Evolutionary conservation across 2,113 vertebrate species (phyloP), one percentile per base, ranked within the genome.

Genomic region (Aramus guarauna): DNA sequence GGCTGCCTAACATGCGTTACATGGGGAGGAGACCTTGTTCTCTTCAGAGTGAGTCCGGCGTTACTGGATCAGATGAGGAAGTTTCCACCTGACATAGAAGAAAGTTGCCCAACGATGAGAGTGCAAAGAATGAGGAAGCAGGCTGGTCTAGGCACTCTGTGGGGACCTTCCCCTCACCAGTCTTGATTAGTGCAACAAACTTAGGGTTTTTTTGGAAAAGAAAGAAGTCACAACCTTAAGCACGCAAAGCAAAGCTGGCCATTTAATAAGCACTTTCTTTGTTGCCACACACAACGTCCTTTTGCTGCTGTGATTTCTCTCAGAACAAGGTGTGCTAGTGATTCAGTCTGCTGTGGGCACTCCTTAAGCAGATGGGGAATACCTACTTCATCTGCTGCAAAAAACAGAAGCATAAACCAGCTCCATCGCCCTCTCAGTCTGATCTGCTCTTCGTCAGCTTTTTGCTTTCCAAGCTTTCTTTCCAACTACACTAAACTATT

Each of bases 81-180:
- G 74, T 56, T 93, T 64, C 90, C 39, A 47, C 30, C 13, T 85
- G 69, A 36, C 63, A 34, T 6, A 48, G 45, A 47, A 71, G 30
- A 91, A 90, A 78, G 69, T 66, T 89, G 71, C 37, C 48, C 74
- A 73, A 27, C 27, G 1, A 20, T 37, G 43, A 56, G 6, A 85
- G 74, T 15, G 32, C 50, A 26, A 83, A 74, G 90, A 95, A 96
- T 37, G 74, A 95, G 95, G 85, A 94, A 90, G 41, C 26, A 43
- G 39, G 18, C 47, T 64, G 62, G 26, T 26, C 53, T 76, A 37
- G 27, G 77, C 20, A 6, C 76, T 52, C 34, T 2, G 10, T 12
- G n/a, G 41, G 27, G 29, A 66, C 55, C 43, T 86, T 92, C 53
- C 74, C n/a, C 67, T 84, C 53, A 20, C 56, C 45, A 66, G 52